A percentile compares a stretch with the other conserved stretches of the same genome.
Conservation (phyloP, 2,113 vertebrate species). For the Lepus europaeus region DNA sequence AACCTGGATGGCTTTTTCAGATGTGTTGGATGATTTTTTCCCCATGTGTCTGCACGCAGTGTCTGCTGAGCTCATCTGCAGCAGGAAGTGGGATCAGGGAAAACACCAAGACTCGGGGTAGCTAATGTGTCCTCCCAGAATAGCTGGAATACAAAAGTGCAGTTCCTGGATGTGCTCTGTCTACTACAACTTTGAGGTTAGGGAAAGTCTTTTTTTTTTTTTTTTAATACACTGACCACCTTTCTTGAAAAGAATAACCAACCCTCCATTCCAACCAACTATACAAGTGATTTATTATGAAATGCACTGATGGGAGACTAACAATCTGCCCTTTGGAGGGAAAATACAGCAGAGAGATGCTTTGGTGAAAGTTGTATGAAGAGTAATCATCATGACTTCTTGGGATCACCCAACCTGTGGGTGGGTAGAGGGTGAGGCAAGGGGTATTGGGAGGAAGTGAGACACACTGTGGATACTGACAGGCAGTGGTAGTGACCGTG, state of each 20-base stretch:
- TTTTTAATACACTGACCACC: background rate
- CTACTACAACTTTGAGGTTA: conserved; percentile 46
- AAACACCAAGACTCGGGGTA: conserved; percentile 44
- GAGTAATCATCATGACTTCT: background rate
- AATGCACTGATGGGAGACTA: background rate
- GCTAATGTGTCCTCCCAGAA: background rate
- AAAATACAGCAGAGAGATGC: background rate
- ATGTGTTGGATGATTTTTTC: conserved; percentile 31
- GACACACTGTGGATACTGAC: background rate
- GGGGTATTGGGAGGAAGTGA: background rate
- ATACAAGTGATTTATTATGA: conserved; percentile 57
- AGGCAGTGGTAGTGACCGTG: background rate
- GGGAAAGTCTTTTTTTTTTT: background rate
- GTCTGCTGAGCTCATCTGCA: conserved; percentile 70
- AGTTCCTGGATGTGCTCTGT: conserved; percentile 18
- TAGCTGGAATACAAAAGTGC: background rate
- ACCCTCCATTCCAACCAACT: background rate
- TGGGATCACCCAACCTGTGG: background rate
- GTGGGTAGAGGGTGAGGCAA: background rate
- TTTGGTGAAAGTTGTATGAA: background rate
- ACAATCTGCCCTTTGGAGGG: background rate
- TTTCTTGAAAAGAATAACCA: conserved; percentile 26
- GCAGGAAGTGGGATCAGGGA: conserved; percentile 69
- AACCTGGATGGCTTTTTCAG: conserved; percentile 64
- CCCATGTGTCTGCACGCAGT: conserved; percentile 9